These are phyloP conservation scores for Drosophila gunungcola DNA, from an alignment of 1,140 invertebrate genomes.

Conservation along the genomic window DNA sequence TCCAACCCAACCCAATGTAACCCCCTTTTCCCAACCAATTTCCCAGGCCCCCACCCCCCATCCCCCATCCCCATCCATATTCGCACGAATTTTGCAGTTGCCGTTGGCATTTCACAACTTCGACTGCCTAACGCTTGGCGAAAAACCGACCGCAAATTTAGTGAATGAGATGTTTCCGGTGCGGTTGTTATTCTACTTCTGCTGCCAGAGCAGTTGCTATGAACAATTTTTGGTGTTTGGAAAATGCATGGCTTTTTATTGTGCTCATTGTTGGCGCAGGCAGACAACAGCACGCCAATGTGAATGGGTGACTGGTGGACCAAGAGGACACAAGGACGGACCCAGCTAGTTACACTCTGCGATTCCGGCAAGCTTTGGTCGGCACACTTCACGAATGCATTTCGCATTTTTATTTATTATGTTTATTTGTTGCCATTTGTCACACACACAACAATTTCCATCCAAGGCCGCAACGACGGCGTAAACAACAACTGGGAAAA, in stretches of 20 bases:
- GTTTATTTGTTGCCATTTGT: constrained; percentile 81
- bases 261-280: constrained; percentile 72
- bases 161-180: constrained; percentile 83
- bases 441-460: constrained; percentile 63
- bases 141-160: constrained; percentile 82
- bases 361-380: constrained; percentile 20
- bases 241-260: constrained; percentile 83
- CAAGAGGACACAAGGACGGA: constrained; percentile 9
- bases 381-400: constrained; percentile 58
- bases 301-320: constrained; percentile 25
- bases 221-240: constrained; percentile 81
- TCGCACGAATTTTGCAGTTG: constrained; percentile 34
- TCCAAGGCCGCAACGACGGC: constrained; percentile 48
- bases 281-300: constrained; percentile 60
- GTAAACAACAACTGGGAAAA: constrained; percentile 30
- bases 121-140: constrained; percentile 76
- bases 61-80: too few relatives aligned
- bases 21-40: constrained; percentile 37
- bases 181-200: constrained; percentile 71
- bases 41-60: constrained; percentile 18
- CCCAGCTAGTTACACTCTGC: constrained; percentile 59
- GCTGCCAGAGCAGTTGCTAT: constrained; percentile 27
- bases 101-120: constrained; percentile 80
- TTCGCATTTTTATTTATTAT: constrained; percentile 79
- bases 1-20: constrained; percentile 35